Conservation (phyloP, 2,113 vertebrate genomes). For the Trogon melanurus region DNA sequence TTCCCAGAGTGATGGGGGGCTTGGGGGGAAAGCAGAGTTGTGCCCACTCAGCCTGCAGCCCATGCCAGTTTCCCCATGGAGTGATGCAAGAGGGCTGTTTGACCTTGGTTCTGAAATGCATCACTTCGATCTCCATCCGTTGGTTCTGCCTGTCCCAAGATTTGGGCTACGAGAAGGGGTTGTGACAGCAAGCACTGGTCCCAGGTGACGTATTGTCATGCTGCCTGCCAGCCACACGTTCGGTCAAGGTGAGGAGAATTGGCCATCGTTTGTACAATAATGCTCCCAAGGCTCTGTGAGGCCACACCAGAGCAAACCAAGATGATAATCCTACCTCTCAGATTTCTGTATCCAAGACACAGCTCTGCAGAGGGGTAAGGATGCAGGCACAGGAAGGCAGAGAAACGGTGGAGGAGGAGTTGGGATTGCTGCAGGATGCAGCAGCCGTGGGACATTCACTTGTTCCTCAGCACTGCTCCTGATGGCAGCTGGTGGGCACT, state of each 20-base stretch:
- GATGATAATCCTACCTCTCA: neutral
- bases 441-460: neutral
- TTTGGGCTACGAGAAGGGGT: neutral
- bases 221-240: fast-evolving
- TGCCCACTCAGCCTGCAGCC: neutral
- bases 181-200: neutral
- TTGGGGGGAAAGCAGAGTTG: neutral
- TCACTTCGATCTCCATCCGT: neutral
- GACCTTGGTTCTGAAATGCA: neutral
- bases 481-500: neutral
- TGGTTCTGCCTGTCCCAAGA: neutral
- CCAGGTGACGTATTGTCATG: fast-evolving
- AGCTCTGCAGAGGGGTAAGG: neutral
- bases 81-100: neutral
- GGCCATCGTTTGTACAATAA: neutral
- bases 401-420: neutral
- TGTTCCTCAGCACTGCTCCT: fast-evolving
- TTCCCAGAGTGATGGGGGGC: fast-evolving
- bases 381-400: neutral
- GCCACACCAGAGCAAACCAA: neutral
- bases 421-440: neutral
- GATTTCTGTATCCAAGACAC: neutral
- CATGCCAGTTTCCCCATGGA: fast-evolving
- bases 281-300: neutral
- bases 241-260: neutral